Percentiles rank a stretch among this genome's conserved stretches.
These are phyloP conservation scores for Gambusia yucatana DNA, from an alignment of 2,797 vertebrate genomes.

Conservation along the genomic window DNA sequence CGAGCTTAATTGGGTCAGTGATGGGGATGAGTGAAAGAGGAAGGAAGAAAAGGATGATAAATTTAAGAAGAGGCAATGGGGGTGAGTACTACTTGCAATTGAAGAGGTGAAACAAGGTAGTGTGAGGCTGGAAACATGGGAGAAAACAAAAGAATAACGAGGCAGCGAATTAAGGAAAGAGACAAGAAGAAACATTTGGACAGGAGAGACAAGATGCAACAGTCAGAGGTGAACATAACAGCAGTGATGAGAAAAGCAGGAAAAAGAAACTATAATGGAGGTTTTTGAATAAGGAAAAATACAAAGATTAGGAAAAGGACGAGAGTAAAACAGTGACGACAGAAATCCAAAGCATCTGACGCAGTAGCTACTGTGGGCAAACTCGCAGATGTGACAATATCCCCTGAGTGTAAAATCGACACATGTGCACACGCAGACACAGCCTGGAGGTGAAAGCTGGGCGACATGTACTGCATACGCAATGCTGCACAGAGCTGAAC, in stretches of 20 bases:
- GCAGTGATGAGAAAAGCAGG: constrained; percentile 6
- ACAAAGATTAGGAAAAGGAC: constrained; percentile 19
- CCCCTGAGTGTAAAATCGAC: constrained; percentile 49
- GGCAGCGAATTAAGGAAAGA: constrained; percentile 8
- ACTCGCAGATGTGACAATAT: constrained; percentile 70
- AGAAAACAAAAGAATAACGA: constrained; percentile 16
- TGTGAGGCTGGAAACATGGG: neutral
- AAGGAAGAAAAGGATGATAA: constrained; percentile 38
- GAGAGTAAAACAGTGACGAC: constrained; percentile 27
- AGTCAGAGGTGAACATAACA: constrained; percentile 29
- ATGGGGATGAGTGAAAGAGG: constrained; percentile 63
- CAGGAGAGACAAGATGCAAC: constrained; percentile 22
- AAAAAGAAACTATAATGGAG: neutral
- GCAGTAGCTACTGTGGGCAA: constrained; percentile 54
- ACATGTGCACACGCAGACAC: constrained; percentile 43
- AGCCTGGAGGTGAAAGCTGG: constrained; percentile 60
- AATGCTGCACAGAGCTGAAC: constrained; percentile 15
- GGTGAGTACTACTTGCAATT: constrained; percentile 41
- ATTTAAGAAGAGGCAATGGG: constrained; percentile 26
- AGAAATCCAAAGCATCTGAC: constrained; percentile 51
- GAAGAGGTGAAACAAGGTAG: constrained; percentile 18
- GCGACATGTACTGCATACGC: constrained; percentile 46
- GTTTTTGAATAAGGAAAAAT: constrained; percentile 19
- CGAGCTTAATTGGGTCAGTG: constrained; percentile 81
- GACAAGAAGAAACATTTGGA: neutral